Conservation (phyloP, 2,888 invertebrate species). For the Ptychoptera contaminata region DNA sequence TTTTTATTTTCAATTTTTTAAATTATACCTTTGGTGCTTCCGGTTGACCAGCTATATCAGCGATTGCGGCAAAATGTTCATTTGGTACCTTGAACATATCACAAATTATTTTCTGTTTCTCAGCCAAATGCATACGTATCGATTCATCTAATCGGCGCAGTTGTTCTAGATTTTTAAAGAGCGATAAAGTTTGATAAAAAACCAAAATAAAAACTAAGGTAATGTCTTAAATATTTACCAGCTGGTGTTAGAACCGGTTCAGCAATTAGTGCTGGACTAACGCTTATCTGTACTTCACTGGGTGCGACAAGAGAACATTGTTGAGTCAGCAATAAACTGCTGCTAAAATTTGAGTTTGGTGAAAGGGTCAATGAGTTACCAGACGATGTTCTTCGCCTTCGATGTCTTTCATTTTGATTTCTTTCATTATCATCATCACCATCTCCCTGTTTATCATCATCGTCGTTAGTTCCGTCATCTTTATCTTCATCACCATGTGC, state of each 20-base stretch:
- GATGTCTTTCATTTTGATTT: not conserved
- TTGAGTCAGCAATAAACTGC: conserved; percentile 24
- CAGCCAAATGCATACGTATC: conserved; percentile 49
- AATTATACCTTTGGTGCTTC: conserved; percentile 29
- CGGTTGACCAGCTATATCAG: conserved; percentile 48
- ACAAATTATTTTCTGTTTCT: conserved; percentile 59
- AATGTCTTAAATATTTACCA: conserved; percentile 9
- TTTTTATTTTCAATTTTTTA: too few species aligned
- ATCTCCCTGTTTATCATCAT: conserved; percentile 4
- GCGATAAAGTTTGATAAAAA: not conserved
- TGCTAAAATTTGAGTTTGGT: conserved; percentile 30
- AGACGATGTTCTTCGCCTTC: conserved; percentile 18
- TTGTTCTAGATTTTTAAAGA: conserved; percentile 47
- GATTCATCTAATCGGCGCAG: conserved; percentile 55
- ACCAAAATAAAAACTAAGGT: conserved; percentile 31
- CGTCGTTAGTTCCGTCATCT: conserved; percentile 6
- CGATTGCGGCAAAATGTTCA: conserved; percentile 50
- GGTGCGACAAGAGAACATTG: conserved; percentile 34
- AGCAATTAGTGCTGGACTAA: conserved; percentile 56
- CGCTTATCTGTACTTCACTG: conserved; percentile 55
- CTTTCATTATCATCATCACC: conserved; percentile 4
- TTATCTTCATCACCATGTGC: conserved; percentile 18
- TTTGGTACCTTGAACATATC: conserved; percentile 60
- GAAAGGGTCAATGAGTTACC: conserved; percentile 11
- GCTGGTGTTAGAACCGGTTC: conserved; percentile 63